A percentile compares a stretch with the other conserved stretches of the same genome.
Evolutionary conservation across 2,888 invertebrate genomes (phyloP).

Genomic region (Nymphalis polychloros): DNA sequence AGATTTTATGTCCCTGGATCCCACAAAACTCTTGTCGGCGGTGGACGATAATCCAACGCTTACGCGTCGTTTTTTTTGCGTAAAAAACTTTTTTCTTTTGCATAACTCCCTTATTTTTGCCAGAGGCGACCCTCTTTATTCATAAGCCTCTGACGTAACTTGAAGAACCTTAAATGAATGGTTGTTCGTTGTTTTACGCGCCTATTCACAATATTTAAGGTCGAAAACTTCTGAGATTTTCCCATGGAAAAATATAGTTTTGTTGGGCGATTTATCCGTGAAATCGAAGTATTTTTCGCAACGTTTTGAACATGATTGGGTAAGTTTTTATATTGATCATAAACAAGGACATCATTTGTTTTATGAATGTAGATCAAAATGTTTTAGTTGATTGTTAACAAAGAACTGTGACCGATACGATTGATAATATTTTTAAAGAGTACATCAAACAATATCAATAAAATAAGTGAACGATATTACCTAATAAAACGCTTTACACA

Average conservation of each 20-base stretch:
- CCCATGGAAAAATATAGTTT: conserved; percentile 46
- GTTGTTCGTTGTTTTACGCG: conserved; percentile 81
- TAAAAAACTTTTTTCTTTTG: conserved; percentile 72
- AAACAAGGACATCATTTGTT: conserved; percentile 37
- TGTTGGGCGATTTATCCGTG: conserved; percentile 33
- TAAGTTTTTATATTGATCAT: conserved; percentile 31
- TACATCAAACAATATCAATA: neutral
- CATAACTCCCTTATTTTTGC: conserved; percentile 73
- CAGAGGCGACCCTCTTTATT: conserved; percentile 74
- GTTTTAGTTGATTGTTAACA: neutral
- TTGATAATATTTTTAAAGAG: neutral
- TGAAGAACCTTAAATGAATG: conserved; percentile 78
- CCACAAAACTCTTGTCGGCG: conserved; percentile 74
- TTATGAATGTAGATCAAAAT: conserved; percentile 9
- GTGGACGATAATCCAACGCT: conserved; percentile 73
- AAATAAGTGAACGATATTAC: neutral
- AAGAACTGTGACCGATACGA: no score
- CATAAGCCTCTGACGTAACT: conserved; percentile 78
- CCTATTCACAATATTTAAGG: conserved; percentile 77
- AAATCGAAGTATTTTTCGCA: conserved; percentile 35
- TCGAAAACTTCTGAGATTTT: conserved; percentile 75
- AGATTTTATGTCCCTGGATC: conserved; percentile 45
- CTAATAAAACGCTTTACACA: neutral
- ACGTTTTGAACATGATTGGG: conserved; percentile 27
- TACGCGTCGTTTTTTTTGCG: conserved; percentile 67